Evolutionary conservation across 2,113 vertebrate species (phyloP).

Genomic region (Orthochromis malagaraziensis): DNA sequence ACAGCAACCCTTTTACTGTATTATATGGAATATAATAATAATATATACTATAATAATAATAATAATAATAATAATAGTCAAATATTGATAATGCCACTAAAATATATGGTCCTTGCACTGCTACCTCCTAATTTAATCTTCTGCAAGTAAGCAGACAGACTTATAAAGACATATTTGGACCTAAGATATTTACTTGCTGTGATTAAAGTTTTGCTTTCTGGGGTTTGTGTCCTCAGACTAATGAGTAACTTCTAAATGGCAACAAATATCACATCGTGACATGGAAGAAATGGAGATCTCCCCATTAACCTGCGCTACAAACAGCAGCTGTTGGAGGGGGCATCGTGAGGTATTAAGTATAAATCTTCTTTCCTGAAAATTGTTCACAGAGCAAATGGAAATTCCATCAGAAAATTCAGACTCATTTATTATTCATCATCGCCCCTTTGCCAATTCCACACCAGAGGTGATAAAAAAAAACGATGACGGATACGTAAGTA

Average conservation of each 20-base stretch:
- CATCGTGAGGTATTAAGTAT: constrained; percentile 57
- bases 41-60: neutral
- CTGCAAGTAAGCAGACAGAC: neutral
- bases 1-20: neutral
- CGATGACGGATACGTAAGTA: constrained; percentile 42
- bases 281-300: constrained; percentile 37
- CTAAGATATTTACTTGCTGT: constrained; percentile 12
- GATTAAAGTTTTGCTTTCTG: constrained; percentile 7
- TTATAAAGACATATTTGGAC: neutral
- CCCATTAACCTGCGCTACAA: constrained; percentile 54
- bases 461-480: constrained; percentile 47
- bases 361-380: constrained; percentile 69
- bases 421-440: constrained; percentile 73
- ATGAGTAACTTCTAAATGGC: constrained; percentile 48
- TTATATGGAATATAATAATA: neutral
- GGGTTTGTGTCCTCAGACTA: constrained; percentile 10
- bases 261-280: constrained; percentile 34
- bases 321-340: constrained; percentile 57
- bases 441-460: constrained; percentile 12
- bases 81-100: neutral
- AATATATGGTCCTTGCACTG: neutral
- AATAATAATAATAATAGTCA: neutral
- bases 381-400: constrained; percentile 67
- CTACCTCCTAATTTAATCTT: neutral
- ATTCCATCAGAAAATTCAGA: constrained; percentile 69